These are phyloP conservation scores for Ptilodon capucinus DNA, from an alignment of 2,888 invertebrate species.

Conservation along the genomic window DNA sequence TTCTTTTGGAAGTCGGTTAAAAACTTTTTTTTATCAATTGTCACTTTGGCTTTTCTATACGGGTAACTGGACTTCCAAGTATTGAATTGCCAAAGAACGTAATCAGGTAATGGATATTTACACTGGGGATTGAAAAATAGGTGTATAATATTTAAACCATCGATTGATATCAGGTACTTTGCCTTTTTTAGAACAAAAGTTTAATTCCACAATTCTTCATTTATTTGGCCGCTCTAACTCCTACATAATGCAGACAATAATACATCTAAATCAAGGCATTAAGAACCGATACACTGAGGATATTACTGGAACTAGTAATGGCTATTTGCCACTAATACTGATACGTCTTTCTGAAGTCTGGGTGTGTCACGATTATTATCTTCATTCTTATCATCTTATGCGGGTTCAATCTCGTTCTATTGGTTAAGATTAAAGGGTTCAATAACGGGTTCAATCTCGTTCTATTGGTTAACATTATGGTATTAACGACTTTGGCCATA, in stretches of 20 bases:
- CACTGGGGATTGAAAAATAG: too few relatives aligned
- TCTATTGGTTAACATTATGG: constrained; percentile 20
- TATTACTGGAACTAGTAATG: constrained; percentile 32
- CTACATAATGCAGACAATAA: constrained; percentile 22
- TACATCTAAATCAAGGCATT: constrained; percentile 37
- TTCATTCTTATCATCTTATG: constrained; percentile 34
- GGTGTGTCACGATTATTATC: constrained; percentile 49
- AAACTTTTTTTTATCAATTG: too few relatives aligned
- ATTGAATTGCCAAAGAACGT: too few relatives aligned
- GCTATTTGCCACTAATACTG: constrained; percentile 53
- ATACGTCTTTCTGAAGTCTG: constrained; percentile 50
- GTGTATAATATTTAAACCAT: too few relatives aligned
- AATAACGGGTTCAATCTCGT: constrained; percentile 43
- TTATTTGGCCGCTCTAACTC: constrained; percentile 22
- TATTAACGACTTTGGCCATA: too few relatives aligned
- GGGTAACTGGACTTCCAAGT: too few relatives aligned
- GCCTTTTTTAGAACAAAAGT: too few relatives aligned
- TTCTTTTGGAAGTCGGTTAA: too few relatives aligned
- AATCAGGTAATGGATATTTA: too few relatives aligned
- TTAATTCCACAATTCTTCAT: too few relatives aligned
- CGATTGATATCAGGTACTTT: too few relatives aligned
- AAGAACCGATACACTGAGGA: constrained; percentile 22
- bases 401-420: constrained; percentile 40
- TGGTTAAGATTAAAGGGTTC: constrained; percentile 16
- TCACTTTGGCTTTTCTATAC: too few relatives aligned